phyloP scores from a whole-genome alignment of 2,888 invertebrate genomes.

The Drosophila pseudotalamancana region DNA sequence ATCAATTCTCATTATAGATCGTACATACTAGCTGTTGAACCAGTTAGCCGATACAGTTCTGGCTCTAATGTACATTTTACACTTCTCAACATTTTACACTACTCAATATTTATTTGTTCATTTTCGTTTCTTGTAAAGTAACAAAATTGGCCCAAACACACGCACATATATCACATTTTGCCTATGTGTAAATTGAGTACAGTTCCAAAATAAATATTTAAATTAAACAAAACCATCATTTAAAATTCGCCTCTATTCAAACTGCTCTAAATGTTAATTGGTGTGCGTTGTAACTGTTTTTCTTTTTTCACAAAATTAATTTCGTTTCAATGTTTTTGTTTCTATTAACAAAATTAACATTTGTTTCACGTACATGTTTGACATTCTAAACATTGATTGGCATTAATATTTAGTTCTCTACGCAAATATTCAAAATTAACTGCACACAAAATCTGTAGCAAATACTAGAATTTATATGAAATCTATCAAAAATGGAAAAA shows the following conservation, averaged over 20 bases:
- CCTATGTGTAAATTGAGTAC: slow-evolving; percentile 43
- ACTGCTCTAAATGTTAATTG: slow-evolving; percentile 73
- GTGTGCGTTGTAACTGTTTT: slow-evolving; percentile 70
- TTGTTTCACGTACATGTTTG: slow-evolving; percentile 41
- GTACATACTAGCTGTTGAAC: slow-evolving; percentile 9
- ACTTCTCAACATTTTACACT: neutral
- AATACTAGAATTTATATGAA: slow-evolving; percentile 14
- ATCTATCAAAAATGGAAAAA: neutral
- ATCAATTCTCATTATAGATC: neutral
- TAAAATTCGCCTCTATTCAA: slow-evolving; percentile 47
- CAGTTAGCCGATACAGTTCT: slow-evolving; percentile 2
- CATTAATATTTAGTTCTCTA: slow-evolving; percentile 36
- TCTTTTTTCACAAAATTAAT: slow-evolving; percentile 24
- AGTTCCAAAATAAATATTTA: slow-evolving; percentile 19
- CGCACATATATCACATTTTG: slow-evolving; percentile 11
- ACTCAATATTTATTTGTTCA: neutral
- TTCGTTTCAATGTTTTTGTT: neutral
- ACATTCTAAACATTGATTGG: slow-evolving; percentile 39
- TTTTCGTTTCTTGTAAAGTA: slow-evolving; percentile 18
- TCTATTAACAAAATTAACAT: slow-evolving; percentile 33
- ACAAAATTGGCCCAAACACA: slow-evolving; percentile 22
- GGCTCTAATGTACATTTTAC: slow-evolving; percentile 26
- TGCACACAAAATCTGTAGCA: slow-evolving; percentile 67
- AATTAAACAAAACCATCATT: neutral
- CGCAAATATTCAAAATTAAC: slow-evolving; percentile 56